A percentile compares a stretch with the other conserved stretches of the same genome.
phyloP scores from a whole-genome alignment of 2,888 invertebrate genomes.

The Drosophila falleni region DNA sequence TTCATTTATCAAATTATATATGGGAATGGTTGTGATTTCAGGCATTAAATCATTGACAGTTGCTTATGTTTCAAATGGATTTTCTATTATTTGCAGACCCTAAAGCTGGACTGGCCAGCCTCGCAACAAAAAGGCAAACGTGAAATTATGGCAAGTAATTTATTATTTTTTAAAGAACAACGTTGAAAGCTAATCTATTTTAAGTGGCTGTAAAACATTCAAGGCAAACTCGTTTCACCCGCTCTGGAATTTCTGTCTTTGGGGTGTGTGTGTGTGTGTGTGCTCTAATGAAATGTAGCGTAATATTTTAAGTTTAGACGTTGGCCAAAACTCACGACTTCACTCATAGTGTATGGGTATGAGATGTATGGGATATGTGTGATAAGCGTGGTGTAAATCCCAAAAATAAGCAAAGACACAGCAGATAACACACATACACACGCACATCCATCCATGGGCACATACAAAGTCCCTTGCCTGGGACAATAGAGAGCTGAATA shows the following conservation, averaged over 20 bases:
- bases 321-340: slow-evolving; percentile 25
- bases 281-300: slow-evolving; percentile 71
- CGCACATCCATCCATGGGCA: slow-evolving; percentile 7
- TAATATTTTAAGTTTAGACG: slow-evolving; percentile 69
- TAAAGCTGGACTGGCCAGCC: slow-evolving; percentile 3
- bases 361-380: slow-evolving; percentile 27
- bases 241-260: slow-evolving; percentile 6
- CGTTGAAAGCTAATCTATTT: slow-evolving; percentile 78
- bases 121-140: slow-evolving; percentile 18
- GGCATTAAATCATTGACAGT: slow-evolving; percentile 74
- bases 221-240: slow-evolving; percentile 22
- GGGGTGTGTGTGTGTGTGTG: slow-evolving; percentile 10
- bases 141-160: slow-evolving; percentile 60
- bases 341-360: slow-evolving; percentile 9
- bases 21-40: slow-evolving; percentile 37
- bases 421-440: slow-evolving; percentile 11
- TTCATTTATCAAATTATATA: slow-evolving; percentile 69
- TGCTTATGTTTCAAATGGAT: slow-evolving; percentile 67
- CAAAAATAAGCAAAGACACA: slow-evolving; percentile 69
- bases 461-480: slow-evolving; percentile 43
- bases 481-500: slow-evolving; percentile 41
- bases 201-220: slow-evolving; percentile 73
- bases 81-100: slow-evolving; percentile 52
- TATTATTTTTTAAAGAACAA: slow-evolving; percentile 67
- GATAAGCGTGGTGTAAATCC: slow-evolving; percentile 73